Base-by-base conservation (phyloP, 2,888 invertebrate genomes). In the Drosophila kanekoi region DNA sequence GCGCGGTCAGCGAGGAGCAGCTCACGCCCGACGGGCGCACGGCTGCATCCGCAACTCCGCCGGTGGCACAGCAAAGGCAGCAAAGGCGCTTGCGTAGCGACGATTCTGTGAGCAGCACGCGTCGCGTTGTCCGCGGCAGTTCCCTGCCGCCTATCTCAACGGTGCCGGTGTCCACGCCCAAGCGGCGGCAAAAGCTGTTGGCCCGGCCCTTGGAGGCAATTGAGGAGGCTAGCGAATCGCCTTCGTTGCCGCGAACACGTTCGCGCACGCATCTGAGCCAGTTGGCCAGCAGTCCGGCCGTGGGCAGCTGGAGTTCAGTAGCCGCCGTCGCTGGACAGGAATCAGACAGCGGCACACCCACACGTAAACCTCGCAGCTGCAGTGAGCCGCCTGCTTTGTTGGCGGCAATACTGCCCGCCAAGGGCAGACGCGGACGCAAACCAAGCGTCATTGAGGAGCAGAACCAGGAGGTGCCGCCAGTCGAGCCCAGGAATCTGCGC, bases 361-460 rank as follows among this genome's bases (percentile, higher is more conserved):
- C 11, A 8, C 60, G 62, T 4, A 41, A 23, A 0, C 2, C 28
- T 1, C 63, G 73, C 11, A 47, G 65, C 37, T 13, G 1, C 9
- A 80, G 79, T 23, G 79, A 77, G 28, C 72, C 73, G 20, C 66
- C 58, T 1, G 3, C 0, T 2, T 1, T 8, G 14, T 13, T n/a
- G 13, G 13, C 11, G 28, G 16, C 6, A 37, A 6, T 3, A 18
- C 18, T n/a, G 2, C 16, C n/a, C 8, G 1, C 9, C 13, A 37
- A 13, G 10, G 13, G 2, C 11, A 32, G 13, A 4, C 64, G 45
- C 28, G 8, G 3, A 6, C 35, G 14, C 3, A 58, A 38, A 1
- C 20, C 9, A 4, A 44, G 14, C 14, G n/a, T 4, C 1, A 32
- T 13, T 8, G 32, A 48, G 1, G 18, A 28, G 3, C 8, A 18